Evolutionary conservation across 2,113 vertebrate species (phyloP).

Genomic region (Coturnix japonica): DNA sequence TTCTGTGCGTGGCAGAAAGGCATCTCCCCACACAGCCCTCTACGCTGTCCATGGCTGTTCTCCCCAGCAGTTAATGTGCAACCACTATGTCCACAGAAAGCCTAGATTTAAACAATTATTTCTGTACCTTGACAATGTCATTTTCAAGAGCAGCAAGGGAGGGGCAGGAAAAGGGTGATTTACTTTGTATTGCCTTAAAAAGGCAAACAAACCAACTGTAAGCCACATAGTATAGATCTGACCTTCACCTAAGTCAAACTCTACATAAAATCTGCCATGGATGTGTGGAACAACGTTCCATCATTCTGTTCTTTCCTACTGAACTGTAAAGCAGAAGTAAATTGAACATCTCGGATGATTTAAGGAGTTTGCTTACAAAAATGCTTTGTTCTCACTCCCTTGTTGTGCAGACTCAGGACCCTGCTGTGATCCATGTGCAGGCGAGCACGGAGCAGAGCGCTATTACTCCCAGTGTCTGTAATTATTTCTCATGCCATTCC

Average conservation of each 20-base stretch:
- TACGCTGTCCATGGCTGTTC: not conserved
- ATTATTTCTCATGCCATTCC: not conserved
- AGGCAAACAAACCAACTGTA: not conserved
- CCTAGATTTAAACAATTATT: conserved; percentile 12
- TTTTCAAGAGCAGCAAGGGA: conserved; percentile 34
- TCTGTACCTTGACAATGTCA: conserved; percentile 19
- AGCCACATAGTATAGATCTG: not conserved
- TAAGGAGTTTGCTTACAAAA: not conserved
- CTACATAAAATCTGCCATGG: not conserved
- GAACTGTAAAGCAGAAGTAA: conserved; percentile 27
- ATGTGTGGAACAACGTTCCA: not conserved
- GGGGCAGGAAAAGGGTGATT: conserved; percentile 41
- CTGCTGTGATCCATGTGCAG: not conserved
- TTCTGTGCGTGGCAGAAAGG: not conserved
- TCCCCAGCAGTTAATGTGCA: conserved; percentile 52
- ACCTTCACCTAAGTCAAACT: conserved; percentile 37
- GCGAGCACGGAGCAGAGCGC: accelerated
- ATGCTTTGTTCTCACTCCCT: not conserved
- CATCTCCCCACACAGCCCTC: not conserved
- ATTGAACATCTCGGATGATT: not conserved
- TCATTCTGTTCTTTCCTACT: not conserved
- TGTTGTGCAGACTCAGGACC: not conserved
- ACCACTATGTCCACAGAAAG: conserved; percentile 47
- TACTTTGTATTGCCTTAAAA: conserved; percentile 33
- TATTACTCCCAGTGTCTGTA: not conserved